Conservation (phyloP, 2,888 invertebrate species). For the Mycalesis mineus region DNA sequence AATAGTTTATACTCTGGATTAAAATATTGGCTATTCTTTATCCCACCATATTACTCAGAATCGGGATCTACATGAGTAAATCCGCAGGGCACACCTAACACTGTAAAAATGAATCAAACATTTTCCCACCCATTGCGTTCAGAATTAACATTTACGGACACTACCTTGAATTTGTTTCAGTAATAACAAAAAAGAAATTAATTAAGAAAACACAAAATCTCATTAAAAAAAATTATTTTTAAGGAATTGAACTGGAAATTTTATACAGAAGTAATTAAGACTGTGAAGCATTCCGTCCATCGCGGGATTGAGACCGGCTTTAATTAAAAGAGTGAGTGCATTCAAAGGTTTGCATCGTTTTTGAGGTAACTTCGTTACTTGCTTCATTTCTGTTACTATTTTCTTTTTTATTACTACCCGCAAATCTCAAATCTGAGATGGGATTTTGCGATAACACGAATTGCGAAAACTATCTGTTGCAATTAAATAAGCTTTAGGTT, state of each 20-base stretch:
- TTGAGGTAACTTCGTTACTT: slow-evolving; percentile 21
- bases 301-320: slow-evolving; percentile 19
- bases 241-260: slow-evolving; percentile 18
- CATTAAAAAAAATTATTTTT: background rate
- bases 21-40: no score
- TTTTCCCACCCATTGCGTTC: no score
- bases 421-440: background rate
- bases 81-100: no score
- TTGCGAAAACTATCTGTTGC: no score
- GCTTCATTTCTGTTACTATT: slow-evolving; percentile 15
- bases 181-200: background rate
- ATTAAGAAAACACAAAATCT: background rate
- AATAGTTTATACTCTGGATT: no score
- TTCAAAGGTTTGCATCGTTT: slow-evolving; percentile 22
- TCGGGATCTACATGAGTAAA: no score
- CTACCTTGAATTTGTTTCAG: background rate
- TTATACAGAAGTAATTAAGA: slow-evolving; percentile 24
- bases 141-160: no score
- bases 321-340: slow-evolving; percentile 24
- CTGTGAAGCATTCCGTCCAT: slow-evolving; percentile 10
- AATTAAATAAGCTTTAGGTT: background rate
- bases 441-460: background rate
- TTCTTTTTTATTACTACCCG: slow-evolving; percentile 5
- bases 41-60: no score
- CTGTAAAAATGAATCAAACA: no score